Percentiles rank a stretch among this genome's conserved stretches.
Conservation (phyloP, 2,797 vertebrate species). For the Molossus molossus region DNA sequence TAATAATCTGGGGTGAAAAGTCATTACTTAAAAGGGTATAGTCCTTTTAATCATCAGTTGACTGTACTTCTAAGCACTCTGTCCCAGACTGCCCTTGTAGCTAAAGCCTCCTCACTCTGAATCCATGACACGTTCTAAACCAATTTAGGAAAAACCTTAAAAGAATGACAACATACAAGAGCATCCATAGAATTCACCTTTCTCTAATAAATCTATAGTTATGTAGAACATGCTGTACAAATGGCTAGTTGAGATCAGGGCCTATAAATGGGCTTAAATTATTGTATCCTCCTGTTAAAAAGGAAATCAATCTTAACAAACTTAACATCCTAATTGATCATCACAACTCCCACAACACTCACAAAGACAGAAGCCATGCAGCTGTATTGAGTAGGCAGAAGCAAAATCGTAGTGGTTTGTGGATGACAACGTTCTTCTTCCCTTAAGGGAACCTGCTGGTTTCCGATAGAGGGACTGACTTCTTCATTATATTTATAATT, state of each 20-base stretch:
- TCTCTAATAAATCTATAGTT: conserved; percentile 30
- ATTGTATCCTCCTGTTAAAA: conserved; percentile 59
- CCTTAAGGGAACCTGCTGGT: not conserved
- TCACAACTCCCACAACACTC: not conserved
- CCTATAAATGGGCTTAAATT: conserved; percentile 55
- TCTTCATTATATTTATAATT: not conserved
- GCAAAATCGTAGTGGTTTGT: not conserved
- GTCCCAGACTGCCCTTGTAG: not conserved
- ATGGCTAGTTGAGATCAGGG: conserved; percentile 33
- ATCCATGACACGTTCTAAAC: not conserved
- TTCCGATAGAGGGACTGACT: not conserved
- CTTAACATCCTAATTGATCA: conserved; percentile 1
- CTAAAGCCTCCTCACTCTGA: not conserved
- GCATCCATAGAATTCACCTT: conserved; percentile 48
- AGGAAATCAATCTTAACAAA: conserved; percentile 65
- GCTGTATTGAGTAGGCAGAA: conserved; percentile 41
- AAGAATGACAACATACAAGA: conserved; percentile 29
- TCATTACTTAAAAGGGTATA: conserved; percentile 13
- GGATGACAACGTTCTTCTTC: not conserved
- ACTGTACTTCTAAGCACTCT: not conserved
- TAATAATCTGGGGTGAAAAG: conserved; percentile 30
- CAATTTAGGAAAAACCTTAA: not conserved
- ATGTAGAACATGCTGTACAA: conserved; percentile 39
- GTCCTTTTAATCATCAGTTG: not conserved
- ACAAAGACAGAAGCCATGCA: conserved; percentile 35